phyloP scores from a whole-genome alignment of 2,888 invertebrate genomes.

The Epiblema foenella region DNA sequence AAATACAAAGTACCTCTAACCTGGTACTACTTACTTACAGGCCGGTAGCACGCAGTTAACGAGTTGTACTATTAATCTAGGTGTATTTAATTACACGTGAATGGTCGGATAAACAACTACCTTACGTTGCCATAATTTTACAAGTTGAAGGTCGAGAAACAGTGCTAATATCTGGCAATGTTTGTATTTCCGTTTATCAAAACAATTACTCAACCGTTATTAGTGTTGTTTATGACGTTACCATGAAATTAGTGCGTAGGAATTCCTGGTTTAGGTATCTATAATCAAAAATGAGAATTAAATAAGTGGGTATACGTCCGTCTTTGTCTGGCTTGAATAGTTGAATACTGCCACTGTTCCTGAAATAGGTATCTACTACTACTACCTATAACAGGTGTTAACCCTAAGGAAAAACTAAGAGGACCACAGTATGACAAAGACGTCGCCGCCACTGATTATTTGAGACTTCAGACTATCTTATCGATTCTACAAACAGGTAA shows the following conservation, averaged over 20 bases:
- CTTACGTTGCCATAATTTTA: neutral
- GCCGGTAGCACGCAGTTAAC: neutral
- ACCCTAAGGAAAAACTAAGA: neutral
- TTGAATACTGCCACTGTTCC: too few relatives aligned
- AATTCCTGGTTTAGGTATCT: constrained; percentile 16
- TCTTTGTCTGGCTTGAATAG: neutral
- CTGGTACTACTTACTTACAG: neutral
- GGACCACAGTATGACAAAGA: too few relatives aligned
- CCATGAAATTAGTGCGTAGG: constrained; percentile 10
- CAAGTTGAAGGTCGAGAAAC: constrained; percentile 22
- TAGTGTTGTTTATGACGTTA: constrained; percentile 22
- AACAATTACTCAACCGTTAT: constrained; percentile 21
- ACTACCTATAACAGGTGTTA: neutral
- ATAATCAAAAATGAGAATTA: neutral
- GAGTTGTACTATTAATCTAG: neutral
- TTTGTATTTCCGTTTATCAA: constrained; percentile 24
- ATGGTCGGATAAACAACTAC: neutral
- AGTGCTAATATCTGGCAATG: constrained; percentile 14
- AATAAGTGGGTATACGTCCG: neutral
- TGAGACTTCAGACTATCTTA: neutral
- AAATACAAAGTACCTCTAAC: too few relatives aligned
- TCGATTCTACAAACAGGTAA: too few relatives aligned
- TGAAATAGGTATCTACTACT: too few relatives aligned
- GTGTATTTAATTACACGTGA: neutral
- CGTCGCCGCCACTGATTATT: neutral